These are phyloP conservation scores for Mus spretus DNA, from an alignment of 2,797 vertebrate genomes.

Conservation along the genomic window DNA sequence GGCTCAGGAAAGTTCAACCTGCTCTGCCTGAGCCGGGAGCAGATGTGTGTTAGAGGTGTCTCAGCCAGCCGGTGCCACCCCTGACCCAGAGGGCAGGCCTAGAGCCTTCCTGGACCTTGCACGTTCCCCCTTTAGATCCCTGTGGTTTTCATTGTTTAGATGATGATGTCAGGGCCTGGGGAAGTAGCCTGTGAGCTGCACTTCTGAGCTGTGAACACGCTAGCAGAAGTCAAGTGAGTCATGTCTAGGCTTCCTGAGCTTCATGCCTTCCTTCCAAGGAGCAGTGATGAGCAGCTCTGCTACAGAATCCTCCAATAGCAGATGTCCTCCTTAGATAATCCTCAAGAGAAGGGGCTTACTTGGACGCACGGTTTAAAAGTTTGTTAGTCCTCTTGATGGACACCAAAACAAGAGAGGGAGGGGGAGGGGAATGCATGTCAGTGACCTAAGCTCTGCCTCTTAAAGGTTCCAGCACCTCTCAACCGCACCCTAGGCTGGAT, in stretches of 20 bases:
- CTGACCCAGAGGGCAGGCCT: not conserved
- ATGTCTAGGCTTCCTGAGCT: not conserved
- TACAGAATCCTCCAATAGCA: not conserved
- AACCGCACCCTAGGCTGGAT: not conserved
- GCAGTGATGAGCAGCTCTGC: not conserved
- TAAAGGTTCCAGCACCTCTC: not conserved
- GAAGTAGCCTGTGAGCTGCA: not conserved
- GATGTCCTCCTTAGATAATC: not conserved
- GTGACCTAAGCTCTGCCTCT: not conserved
- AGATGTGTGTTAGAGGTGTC: no score
- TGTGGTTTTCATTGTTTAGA: not conserved
- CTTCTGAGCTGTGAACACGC: not conserved
- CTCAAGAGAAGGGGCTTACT: not conserved
- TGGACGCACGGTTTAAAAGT: not conserved
- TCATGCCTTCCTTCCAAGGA: not conserved
- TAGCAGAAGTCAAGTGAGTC: not conserved
- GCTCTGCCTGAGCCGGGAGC: no score
- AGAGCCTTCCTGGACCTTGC: not conserved
- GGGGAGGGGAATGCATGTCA: not conserved
- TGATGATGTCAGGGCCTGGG: not conserved
- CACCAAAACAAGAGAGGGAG: not conserved
- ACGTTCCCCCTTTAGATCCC: not conserved
- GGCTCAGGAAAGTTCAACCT: not conserved
- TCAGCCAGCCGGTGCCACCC: not conserved
- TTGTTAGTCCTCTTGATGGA: not conserved